Percentiles rank a stretch among this genome's conserved stretches.
Evolutionary conservation across 1,140 invertebrate species (phyloP).

Genomic region (Lethocerus indicus): DNA sequence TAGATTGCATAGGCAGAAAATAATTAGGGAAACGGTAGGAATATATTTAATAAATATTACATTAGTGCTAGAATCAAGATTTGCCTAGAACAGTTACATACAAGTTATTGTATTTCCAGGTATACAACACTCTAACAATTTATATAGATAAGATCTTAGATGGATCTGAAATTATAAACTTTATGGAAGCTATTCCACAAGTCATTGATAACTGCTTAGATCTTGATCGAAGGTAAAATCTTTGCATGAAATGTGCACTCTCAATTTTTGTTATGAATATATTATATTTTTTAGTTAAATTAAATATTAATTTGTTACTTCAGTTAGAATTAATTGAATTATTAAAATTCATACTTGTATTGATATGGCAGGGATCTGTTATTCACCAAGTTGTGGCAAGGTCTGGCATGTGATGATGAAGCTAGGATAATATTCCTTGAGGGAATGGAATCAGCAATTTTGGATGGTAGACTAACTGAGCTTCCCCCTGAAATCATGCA

Average conservation of each 20-base stretch:
- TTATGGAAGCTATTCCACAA: constrained; percentile 18
- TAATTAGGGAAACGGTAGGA: constrained; percentile 39
- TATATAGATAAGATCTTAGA: constrained; percentile 18
- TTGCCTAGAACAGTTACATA: not conserved
- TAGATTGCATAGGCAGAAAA: constrained; percentile 34
- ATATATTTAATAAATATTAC: not conserved
- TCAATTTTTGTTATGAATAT: not conserved
- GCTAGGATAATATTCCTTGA: constrained; percentile 28
- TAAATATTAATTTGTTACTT: not conserved
- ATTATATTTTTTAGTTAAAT: not conserved
- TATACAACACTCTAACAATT: constrained; percentile 16
- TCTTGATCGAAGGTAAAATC: constrained; percentile 17
- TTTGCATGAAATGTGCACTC: no score
- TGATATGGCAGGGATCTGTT: constrained; percentile 26
- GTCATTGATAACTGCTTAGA: constrained; percentile 18
- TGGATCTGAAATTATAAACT: constrained; percentile 12
- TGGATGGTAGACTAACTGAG: constrained; percentile 31
- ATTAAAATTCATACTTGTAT: not conserved
- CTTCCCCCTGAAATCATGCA: constrained; percentile 48
- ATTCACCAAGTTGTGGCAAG: constrained; percentile 34
- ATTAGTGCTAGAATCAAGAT: not conserved
- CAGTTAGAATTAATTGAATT: not conserved
- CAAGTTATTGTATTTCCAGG: constrained; percentile 11
- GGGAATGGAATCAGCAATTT: constrained; percentile 29
- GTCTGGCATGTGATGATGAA: constrained; percentile 25